A percentile compares a stretch with the other conserved stretches of the same genome.
Evolutionary conservation across 2,113 vertebrate species (phyloP).

Genomic region (Cebidichthys violaceus): DNA sequence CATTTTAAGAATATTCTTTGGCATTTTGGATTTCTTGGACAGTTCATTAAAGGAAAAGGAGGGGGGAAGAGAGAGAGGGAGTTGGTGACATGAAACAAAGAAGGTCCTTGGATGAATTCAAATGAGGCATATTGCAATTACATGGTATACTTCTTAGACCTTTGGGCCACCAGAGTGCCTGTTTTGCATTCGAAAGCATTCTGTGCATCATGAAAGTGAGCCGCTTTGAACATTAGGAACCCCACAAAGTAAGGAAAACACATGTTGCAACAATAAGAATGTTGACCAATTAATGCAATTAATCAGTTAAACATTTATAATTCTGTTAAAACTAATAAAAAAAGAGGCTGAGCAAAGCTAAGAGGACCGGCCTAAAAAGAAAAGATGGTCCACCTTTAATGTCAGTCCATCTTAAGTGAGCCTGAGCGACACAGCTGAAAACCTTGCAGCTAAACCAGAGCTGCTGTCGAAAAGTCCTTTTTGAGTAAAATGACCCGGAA

Average conservation of each 20-base stretch:
- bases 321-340: background rate
- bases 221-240: background rate
- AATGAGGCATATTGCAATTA: constrained; percentile 8
- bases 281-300: background rate
- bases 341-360: background rate
- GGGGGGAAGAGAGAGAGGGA: background rate
- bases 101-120: background rate
- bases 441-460: background rate
- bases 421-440: background rate
- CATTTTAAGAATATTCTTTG: background rate
- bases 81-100: background rate
- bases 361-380: background rate
- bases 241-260: background rate
- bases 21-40: background rate
- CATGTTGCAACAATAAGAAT: background rate
- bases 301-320: background rate
- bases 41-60: background rate
- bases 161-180: background rate
- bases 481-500: background rate
- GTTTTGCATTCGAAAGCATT: background rate
- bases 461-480: too few relatives aligned
- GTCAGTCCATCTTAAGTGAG: background rate
- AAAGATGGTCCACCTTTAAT: background rate
- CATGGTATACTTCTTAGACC: background rate
- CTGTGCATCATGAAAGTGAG: background rate